Percentiles rank a stretch among this genome's conserved stretches.
phyloP scores from a whole-genome alignment of 2,888 invertebrate species.

The Cantharis flavilabris region DNA sequence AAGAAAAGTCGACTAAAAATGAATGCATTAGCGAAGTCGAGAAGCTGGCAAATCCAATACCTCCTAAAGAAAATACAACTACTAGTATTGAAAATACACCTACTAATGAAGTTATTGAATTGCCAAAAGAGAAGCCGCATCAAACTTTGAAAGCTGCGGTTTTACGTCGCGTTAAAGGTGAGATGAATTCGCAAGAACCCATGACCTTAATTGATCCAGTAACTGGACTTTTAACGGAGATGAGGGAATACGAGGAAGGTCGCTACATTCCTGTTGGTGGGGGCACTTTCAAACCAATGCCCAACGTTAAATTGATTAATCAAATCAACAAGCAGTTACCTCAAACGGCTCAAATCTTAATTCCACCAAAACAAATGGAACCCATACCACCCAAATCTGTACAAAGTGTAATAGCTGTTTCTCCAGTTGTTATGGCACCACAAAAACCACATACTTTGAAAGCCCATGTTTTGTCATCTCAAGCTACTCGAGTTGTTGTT shows the following conservation, averaged over 20 bases:
- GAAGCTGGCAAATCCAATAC: constrained; percentile 12
- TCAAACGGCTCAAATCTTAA: not conserved
- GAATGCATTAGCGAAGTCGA: constrained; percentile 7
- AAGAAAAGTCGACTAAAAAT: constrained; percentile 58
- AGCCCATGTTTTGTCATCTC: constrained; percentile 65
- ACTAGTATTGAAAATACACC: constrained; percentile 17
- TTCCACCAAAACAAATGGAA: constrained; percentile 29
- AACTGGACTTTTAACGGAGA: constrained; percentile 71
- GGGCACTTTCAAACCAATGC: constrained; percentile 25
- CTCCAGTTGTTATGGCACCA: constrained; percentile 49
- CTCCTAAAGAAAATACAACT: constrained; percentile 17
- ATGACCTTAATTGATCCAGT: constrained; percentile 75
- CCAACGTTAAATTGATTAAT: constrained; percentile 17
- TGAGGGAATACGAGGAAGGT: constrained; percentile 73
- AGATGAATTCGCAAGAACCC: constrained; percentile 60
- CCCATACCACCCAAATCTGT: constrained; percentile 35
- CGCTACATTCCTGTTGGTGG: constrained; percentile 65
- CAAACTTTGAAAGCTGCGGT: constrained; percentile 53
- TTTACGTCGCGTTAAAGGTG: constrained; percentile 52
- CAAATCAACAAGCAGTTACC: not conserved
- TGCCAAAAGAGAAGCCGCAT: constrained; percentile 42
- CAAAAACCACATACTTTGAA: constrained; percentile 63
- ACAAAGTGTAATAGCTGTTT: constrained; percentile 10
- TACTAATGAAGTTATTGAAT: constrained; percentile 20
- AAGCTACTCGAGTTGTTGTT: constrained; percentile 52